Percentiles rank a stretch among this genome's conserved stretches.
Conservation (phyloP, 2,113 vertebrate genomes). For the Uria lomvia region DNA sequence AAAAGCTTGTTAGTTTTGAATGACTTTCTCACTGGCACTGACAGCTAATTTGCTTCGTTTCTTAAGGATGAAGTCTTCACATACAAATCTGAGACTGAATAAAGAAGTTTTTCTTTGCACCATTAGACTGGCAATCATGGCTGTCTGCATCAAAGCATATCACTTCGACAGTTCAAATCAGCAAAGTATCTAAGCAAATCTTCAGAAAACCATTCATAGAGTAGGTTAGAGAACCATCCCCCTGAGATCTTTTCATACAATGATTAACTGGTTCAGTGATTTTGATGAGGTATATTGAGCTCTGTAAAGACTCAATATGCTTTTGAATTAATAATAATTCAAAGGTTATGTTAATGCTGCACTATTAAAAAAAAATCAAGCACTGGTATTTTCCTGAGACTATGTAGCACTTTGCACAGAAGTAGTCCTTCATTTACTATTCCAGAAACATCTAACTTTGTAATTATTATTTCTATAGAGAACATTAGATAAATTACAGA, state of each 20-base stretch:
- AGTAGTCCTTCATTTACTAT: background rate
- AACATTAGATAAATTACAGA: background rate
- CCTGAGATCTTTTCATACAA: background rate
- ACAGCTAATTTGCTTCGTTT: background rate
- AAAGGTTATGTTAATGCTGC: background rate
- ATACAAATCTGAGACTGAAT: background rate
- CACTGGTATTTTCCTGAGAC: background rate
- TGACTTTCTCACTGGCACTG: background rate
- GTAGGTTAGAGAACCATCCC: background rate
- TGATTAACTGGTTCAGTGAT: background rate
- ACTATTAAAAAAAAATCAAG: background rate
- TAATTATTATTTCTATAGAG: background rate
- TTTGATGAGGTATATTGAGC: background rate
- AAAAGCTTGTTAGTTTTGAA: background rate
- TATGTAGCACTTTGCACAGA: background rate
- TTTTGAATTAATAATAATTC: background rate
- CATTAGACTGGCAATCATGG: background rate
- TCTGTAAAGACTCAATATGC: background rate
- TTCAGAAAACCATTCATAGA: background rate
- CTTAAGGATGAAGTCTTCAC: background rate
- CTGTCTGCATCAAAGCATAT: background rate
- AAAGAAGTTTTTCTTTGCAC: background rate
- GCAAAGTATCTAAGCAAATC: background rate
- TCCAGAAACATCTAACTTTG: background rate
- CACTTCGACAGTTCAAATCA: background rate